Evolutionary conservation across 37 sponge, comb jelly and placozoan genomes (phyloP).

Genomic region (Hexactinellida sp.): DNA sequence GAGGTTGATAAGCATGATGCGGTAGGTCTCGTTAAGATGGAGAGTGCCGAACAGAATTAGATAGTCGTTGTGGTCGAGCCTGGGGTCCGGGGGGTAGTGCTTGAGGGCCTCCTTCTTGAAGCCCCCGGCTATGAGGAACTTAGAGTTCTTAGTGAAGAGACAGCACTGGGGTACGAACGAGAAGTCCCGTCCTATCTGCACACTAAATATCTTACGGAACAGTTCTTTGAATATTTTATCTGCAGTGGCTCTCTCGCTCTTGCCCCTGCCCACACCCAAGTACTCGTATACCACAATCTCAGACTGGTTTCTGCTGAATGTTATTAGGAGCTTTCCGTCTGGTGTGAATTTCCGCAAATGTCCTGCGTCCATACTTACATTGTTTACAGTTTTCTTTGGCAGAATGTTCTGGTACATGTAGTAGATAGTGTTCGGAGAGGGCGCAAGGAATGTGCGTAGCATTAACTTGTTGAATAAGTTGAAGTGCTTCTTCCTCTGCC

Average conservation of each 20-base stretch:
- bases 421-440: neutral
- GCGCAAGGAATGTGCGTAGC: neutral
- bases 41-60: neutral
- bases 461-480: neutral
- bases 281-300: slow-evolving; percentile 23
- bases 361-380: neutral
- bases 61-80: neutral
- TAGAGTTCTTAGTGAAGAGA: neutral
- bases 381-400: neutral
- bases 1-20: neutral
- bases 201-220: neutral
- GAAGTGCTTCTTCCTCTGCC: neutral
- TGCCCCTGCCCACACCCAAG: neutral
- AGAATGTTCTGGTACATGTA: slow-evolving; percentile 7
- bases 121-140: neutral
- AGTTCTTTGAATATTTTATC: neutral
- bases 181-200: neutral
- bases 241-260: neutral
- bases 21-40: neutral
- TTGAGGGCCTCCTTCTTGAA: neutral
- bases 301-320: slow-evolving; percentile 60
- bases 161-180: neutral
- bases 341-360: slow-evolving; percentile 74
- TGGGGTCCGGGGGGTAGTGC: neutral
- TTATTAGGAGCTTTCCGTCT: slow-evolving; percentile 52